A percentile compares a stretch with the other conserved stretches of the same genome.
Evolutionary conservation across 2,113 vertebrate genomes (phyloP).

Genomic region (Acanthochromis polyacanthus): DNA sequence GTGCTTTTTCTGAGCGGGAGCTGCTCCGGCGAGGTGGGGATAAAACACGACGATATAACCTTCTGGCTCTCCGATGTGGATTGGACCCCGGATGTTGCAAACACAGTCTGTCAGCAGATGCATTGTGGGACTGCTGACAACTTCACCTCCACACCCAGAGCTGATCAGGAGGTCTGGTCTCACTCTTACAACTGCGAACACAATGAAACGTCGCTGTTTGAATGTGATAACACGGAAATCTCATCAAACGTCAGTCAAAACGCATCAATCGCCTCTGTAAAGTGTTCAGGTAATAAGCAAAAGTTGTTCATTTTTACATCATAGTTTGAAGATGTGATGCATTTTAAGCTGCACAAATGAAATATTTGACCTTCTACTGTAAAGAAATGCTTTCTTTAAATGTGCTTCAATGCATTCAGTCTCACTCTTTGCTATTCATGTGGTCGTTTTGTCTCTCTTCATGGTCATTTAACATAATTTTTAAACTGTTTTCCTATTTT

Average conservation of each 20-base stretch:
- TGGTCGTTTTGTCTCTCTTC: no score
- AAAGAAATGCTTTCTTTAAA: no score
- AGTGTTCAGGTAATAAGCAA: conserved; percentile 71
- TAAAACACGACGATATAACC: fast-evolving
- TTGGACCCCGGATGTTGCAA: conserved; percentile 29
- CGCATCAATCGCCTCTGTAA: conserved; percentile 40
- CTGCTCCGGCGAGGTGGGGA: conserved; percentile 66
- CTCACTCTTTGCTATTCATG: no score
- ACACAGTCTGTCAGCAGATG: conserved; percentile 53
- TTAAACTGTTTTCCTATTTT: no score
- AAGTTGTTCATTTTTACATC: no score
- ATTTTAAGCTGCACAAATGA: no score
- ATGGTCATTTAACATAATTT: no score
- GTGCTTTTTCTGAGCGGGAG: conserved; percentile 46
- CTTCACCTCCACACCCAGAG: fast-evolving
- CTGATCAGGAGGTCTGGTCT: fast-evolving
- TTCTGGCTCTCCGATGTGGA: conserved; percentile 42
- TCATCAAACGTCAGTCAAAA: not conserved
- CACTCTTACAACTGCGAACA: conserved; percentile 24
- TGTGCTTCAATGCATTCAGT: no score
- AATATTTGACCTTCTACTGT: no score
- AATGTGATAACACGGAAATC: fast-evolving
- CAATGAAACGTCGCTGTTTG: conserved; percentile 20
- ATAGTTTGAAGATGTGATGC: no score
- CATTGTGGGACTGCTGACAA: conserved; percentile 1